A percentile compares a stretch with the other conserved stretches of the same genome.
phyloP scores from a whole-genome alignment of 2,797 vertebrate genomes.

The Luscinia luscinia region DNA sequence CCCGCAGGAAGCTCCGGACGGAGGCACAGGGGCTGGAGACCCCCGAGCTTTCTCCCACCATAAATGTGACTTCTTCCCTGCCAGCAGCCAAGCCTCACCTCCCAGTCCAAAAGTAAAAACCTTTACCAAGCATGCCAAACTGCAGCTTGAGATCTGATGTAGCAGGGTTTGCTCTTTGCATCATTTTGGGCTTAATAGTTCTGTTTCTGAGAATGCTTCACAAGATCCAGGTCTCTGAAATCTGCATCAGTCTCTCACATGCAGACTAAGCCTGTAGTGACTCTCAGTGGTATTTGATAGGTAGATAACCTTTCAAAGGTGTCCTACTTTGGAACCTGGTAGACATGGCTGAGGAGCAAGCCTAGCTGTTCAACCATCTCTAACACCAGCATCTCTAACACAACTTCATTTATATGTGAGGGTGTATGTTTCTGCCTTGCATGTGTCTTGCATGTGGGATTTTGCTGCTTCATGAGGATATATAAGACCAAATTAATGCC shows the following conservation, averaged over 20 bases:
- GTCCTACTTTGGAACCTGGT: neutral
- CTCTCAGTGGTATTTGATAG: neutral
- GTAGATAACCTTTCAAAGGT: neutral
- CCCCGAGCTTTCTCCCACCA: slow-evolving; percentile 72
- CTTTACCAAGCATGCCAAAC: neutral
- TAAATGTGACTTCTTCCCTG: slow-evolving; percentile 68
- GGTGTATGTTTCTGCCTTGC: neutral
- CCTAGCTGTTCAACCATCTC: neutral
- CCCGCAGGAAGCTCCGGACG: slow-evolving; percentile 87
- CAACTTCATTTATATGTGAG: neutral
- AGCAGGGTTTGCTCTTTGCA: neutral
- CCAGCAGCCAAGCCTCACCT: slow-evolving; percentile 77
- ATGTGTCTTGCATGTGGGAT: neutral
- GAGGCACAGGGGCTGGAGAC: slow-evolving; percentile 83
- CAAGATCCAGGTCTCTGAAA: neutral
- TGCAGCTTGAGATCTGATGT: neutral
- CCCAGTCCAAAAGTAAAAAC: slow-evolving; percentile 85
- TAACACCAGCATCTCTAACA: neutral
- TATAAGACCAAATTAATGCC: neutral
- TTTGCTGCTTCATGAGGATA: neutral
- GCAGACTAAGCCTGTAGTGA: neutral
- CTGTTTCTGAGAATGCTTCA: neutral
- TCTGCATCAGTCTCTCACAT: neutral
- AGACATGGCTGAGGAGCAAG: neutral
- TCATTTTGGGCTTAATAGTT: neutral